Conservation (phyloP, 35 echinoderm and acorn worm genomes). For the Apostichopus californicus region DNA sequence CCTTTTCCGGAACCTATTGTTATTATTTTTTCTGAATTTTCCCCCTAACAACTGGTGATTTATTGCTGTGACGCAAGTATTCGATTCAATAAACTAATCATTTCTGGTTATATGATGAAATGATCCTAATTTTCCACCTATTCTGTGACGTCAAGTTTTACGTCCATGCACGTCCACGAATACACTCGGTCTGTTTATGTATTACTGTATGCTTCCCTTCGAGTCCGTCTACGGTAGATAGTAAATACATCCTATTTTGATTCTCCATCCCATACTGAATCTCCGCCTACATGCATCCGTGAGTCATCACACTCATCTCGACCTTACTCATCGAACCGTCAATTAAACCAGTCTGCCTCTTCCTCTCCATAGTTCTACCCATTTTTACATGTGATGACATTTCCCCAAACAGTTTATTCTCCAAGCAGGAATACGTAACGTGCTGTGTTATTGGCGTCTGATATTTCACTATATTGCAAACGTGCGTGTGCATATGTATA, state of each 20-base stretch:
- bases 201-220: background rate
- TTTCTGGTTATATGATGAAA: conserved; percentile 16
- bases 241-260: too few relatives aligned
- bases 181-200: too few relatives aligned
- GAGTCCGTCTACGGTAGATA: conserved; percentile 18
- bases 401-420: background rate
- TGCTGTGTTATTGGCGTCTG: background rate
- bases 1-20: too few relatives aligned
- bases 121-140: background rate
- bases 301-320: conserved; percentile 18
- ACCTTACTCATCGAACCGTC: conserved; percentile 17
- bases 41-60: too few relatives aligned
- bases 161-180: too few relatives aligned
- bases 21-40: too few relatives aligned
- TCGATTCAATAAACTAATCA: background rate
- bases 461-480: background rate
- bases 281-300: conserved; percentile 14
- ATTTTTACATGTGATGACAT: conserved; percentile 1
- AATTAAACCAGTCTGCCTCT: background rate
- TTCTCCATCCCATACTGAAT: background rate
- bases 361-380: background rate
- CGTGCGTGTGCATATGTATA: background rate
- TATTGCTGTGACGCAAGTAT: background rate
- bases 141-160: too few relatives aligned
- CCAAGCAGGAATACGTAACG: background rate